Base-by-base conservation (phyloP, 1,140 invertebrate genomes). In the Drosophila setifemur region DNA sequence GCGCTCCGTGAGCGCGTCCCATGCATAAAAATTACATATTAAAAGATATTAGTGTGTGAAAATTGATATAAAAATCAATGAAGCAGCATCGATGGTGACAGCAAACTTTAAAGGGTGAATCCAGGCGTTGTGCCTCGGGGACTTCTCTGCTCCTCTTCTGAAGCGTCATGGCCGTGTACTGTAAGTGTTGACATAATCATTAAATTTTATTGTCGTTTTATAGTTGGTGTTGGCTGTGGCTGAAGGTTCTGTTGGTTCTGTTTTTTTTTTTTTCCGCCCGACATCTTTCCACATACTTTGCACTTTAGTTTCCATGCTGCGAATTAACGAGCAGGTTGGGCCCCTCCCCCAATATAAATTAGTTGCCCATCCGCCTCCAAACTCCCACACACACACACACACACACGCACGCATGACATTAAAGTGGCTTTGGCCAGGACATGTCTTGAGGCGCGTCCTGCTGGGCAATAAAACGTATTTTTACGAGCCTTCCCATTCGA, bases 1-100 rank as follows among this genome's bases (percentile, higher is more conserved):
- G 25, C 45, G 39, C 21, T 29, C n/a, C 33, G 39, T 44, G 33
- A 39, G 53, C 49, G 33, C 45, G 57, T 64, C 70, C 64, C 78
- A 75, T 83, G 79, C 79, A 83, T 83, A 86, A 85, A 86, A 86
- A 86, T 85, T 85, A 85, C 81, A 86, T 85, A 85, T 75, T 79
- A 83, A 77, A 85, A 79, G 79, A 83, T 83, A 83, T 83, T 83
- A 79, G 81, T 74, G 81, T 74, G 79, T 83, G 79, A 83, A 83
- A 83, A 83, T 85, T 86, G 79, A 85, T 87, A 85, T 85, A 75
- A 85, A 85, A 85, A 86, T 85, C 81, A 86, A 86, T 85, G 81
- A 81, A 86, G 79, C 76, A 73, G 29, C 50, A 69, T 29, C 28
- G 67, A 35, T 53, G 55, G 53, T 50, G n/a, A n/a, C n/a, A n/a